Evolutionary conservation across 2,888 invertebrate species (phyloP).

Genomic region (Cetonia aurata): DNA sequence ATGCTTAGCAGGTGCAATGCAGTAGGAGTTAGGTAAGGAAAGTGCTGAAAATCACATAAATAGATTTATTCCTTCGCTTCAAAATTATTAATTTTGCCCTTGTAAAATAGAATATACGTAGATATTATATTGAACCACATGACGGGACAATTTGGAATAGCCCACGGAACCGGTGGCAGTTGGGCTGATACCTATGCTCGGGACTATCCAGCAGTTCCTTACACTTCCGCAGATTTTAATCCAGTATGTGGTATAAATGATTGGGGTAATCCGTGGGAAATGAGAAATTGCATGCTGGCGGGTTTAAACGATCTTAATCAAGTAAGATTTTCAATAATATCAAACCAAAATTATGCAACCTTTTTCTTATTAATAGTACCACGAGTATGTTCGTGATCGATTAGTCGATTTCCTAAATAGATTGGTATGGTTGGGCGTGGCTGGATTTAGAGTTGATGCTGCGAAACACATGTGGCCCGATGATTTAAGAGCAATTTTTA

Average conservation of each 20-base stretch:
- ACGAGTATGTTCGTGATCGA: constrained; percentile 74
- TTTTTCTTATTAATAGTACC: constrained; percentile 48
- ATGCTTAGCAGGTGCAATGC: constrained; percentile 87
- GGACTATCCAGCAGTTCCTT: constrained; percentile 74
- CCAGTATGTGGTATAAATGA: constrained; percentile 74
- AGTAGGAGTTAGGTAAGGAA: constrained; percentile 76
- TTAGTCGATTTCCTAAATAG: constrained; percentile 76
- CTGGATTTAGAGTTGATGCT: constrained; percentile 85
- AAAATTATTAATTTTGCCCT: neutral
- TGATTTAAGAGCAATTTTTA: constrained; percentile 78
- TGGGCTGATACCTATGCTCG: constrained; percentile 66
- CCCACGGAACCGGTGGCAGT: constrained; percentile 74
- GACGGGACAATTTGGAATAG: constrained; percentile 69
- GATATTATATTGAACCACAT: constrained; percentile 92
- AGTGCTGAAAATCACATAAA: neutral
- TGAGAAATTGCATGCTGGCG: constrained; percentile 67
- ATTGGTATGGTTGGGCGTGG: constrained; percentile 80
- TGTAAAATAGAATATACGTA: constrained; percentile 78
- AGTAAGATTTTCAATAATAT: constrained; percentile 51
- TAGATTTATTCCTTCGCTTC: neutral
- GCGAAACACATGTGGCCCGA: constrained; percentile 85
- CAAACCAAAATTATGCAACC: neutral
- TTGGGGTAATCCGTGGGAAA: constrained; percentile 74
- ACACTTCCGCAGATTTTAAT: constrained; percentile 77
- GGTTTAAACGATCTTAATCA: constrained; percentile 85